Evolutionary conservation across 53 echinoderm and acorn worm genomes (phyloP), one percentile per base, ranked within the genome.

Genomic region (Echinarachnius parma): DNA sequence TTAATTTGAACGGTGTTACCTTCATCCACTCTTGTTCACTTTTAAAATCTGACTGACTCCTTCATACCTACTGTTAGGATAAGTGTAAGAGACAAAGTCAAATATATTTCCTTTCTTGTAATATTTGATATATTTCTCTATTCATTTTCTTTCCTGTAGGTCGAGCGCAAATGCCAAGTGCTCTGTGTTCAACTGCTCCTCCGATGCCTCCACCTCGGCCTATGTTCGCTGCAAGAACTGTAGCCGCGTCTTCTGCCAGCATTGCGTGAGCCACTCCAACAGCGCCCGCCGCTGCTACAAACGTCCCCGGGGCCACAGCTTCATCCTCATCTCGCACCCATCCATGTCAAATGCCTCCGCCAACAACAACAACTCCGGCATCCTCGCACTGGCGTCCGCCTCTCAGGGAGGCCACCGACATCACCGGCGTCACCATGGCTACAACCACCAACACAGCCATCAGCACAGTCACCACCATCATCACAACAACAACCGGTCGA

Each of bases 261-360:
- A 61, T 67, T 90, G 91, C 62, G 80, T 79, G 75, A 71, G 61
- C 46, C 60, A 75, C 21, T 85, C 91, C 47, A 76, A 75, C 27
- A 79, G 82, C 32, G 91, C 91, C 21, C 86, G 91, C 28, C 82
- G 91, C 33, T 90, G 91, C 79, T 90, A 90, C 77, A 90, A 90
- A 24, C 84, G 91, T 0, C 91, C 86, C 5, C 84, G 86, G 0
- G 91, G 91, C 25, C 91, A 90, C 50, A 86, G 86, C 77, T 90
- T 90, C 49, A 71, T 90, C 28, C 61, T 55, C 39, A 57, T 89
- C 45, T 53, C 86, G 0, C 64, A 47, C 18, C 19, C 15, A 4
- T 35, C 53, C 36, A 20, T 28, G 3, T 46, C 31, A 34, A 47
- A 56, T 4, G 27, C 77, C 3, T 76, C 86, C 13, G 52, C 46